phyloP scores from a whole-genome alignment of 35 echinoderm and acorn worm species.

The Ophioderma brevispina region DNA sequence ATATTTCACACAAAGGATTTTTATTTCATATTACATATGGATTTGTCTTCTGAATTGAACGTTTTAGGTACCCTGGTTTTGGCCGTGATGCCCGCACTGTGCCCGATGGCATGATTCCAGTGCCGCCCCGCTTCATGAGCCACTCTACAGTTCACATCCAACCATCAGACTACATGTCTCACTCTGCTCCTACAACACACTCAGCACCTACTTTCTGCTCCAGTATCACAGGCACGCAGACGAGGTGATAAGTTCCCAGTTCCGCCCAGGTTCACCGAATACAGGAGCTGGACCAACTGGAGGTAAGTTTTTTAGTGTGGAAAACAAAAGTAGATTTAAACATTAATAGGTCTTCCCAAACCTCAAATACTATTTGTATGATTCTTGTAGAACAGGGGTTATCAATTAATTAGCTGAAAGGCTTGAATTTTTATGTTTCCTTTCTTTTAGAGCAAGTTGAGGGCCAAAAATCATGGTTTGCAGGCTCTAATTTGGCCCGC shows the following conservation, averaged over 20 bases:
- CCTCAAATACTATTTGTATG: no score
- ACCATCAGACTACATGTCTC: background rate
- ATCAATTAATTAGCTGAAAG: no score
- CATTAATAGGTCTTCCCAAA: no score
- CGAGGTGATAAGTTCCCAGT: constrained; percentile 59
- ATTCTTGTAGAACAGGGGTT: no score
- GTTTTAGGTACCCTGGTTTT: constrained; percentile 84
- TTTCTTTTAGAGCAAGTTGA: no score
- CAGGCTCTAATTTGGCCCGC: no score
- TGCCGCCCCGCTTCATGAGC: background rate
- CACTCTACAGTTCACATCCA: constrained; percentile 74
- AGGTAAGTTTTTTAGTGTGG: constrained; percentile 2
- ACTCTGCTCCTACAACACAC: constrained; percentile 37
- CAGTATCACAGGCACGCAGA: constrained; percentile 26
- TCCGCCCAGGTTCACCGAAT: constrained; percentile 74
- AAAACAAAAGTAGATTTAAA: no score
- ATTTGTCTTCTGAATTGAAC: background rate
- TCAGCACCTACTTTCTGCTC: constrained; percentile 71
- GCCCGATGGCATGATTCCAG: constrained; percentile 39
- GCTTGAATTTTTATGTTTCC: no score
- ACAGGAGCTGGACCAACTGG: constrained; percentile 39
- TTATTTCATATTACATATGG: no score
- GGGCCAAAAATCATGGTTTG: no score
- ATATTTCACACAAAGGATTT: no score
- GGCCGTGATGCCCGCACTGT: constrained; percentile 74